These are phyloP conservation scores for Macrophya alboannulata DNA, from an alignment of 2,888 invertebrate genomes.

Conservation along the genomic window DNA sequence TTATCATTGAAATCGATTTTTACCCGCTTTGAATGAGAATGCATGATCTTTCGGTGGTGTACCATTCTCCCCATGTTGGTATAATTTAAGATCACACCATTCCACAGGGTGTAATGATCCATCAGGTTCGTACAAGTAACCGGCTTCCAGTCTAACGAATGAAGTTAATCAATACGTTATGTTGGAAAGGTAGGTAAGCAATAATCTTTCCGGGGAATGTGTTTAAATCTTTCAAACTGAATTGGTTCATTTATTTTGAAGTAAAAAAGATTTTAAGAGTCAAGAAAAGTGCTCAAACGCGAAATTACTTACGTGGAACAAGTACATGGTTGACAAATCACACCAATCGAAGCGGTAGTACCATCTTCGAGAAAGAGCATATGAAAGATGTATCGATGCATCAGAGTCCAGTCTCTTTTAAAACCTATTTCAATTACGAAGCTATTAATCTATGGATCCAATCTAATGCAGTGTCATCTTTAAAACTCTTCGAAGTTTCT, in stretches of 20 bases:
- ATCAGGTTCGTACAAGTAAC: slow-evolving; percentile 83
- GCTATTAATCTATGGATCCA: not conserved
- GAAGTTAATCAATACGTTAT: slow-evolving; percentile 60
- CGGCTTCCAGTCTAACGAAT: slow-evolving; percentile 84
- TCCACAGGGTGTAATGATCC: slow-evolving; percentile 83
- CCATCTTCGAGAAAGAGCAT: slow-evolving; percentile 89
- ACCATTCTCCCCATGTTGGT: slow-evolving; percentile 87
- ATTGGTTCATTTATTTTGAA: too few relatives aligned
- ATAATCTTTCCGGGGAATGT: not conserved
- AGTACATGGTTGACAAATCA: slow-evolving; percentile 89
- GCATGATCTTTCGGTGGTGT: slow-evolving; percentile 85
- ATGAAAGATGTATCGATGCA: slow-evolving; percentile 91
- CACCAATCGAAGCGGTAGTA: slow-evolving; percentile 86
- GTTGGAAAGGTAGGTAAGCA: not conserved
- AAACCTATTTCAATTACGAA: slow-evolving; percentile 80
- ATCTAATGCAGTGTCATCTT: not conserved
- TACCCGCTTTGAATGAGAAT: slow-evolving; percentile 83
- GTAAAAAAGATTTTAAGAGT: too few relatives aligned
- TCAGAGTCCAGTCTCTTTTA: slow-evolving; percentile 87
- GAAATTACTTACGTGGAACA: slow-evolving; percentile 81
- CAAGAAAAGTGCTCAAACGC: not conserved
- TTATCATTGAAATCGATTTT: slow-evolving; percentile 7
- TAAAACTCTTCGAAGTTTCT: not conserved
- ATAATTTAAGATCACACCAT: slow-evolving; percentile 84
- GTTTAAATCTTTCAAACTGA: too few relatives aligned